Conservation (phyloP, 2,113 vertebrate species). For the Galeopterus variegatus region DNA sequence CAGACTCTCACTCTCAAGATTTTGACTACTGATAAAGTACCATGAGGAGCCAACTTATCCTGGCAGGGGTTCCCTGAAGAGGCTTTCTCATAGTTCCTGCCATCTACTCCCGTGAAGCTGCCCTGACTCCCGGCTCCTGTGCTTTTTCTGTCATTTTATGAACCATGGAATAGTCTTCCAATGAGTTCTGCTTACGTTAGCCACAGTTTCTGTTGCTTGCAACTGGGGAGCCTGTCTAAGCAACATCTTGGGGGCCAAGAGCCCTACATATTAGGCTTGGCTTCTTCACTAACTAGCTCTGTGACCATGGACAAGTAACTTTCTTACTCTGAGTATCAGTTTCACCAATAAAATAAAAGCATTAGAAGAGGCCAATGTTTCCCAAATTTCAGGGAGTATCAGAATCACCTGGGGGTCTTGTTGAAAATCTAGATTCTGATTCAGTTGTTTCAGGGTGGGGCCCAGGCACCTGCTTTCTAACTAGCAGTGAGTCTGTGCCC, state of each 20-base stretch:
- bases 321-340: no score
- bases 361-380: not conserved
- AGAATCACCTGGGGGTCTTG: not conserved
- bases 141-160: not conserved
- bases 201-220: not conserved
- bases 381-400: not conserved
- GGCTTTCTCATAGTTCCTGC: not conserved
- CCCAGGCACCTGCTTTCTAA: not conserved
- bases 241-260: not conserved
- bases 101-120: not conserved
- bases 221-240: not conserved
- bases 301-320: not conserved
- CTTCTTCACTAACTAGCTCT: not conserved
- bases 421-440: not conserved
- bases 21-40: not conserved
- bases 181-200: not conserved
- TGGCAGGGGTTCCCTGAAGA: not conserved
- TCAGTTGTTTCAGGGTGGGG: not conserved
- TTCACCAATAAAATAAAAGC: not conserved
- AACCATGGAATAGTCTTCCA: not conserved
- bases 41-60: not conserved
- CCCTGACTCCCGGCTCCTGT: not conserved
- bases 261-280: no score
- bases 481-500: not conserved
- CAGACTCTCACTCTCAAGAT: not conserved